Percentiles rank a stretch among this genome's conserved stretches.
Evolutionary conservation across 2,797 vertebrate species (phyloP).

Genomic region (Aplochiton taeniatus): DNA sequence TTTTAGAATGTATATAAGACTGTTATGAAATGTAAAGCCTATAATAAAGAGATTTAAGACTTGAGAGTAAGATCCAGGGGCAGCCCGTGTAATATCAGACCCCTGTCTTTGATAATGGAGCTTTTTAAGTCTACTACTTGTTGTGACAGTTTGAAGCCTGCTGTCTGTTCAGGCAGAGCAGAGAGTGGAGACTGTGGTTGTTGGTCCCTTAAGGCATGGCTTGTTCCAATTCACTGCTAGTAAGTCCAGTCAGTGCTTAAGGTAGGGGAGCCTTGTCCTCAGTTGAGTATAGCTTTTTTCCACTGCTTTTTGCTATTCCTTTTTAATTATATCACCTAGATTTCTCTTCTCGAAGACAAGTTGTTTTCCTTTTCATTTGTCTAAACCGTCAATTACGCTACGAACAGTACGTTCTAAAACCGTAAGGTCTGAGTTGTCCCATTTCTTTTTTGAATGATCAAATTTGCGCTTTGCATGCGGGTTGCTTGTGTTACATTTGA

Average conservation of each 20-base stretch:
- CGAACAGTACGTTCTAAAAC: no score
- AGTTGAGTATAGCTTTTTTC: not conserved
- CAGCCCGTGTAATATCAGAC: not conserved
- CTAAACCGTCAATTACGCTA: no score
- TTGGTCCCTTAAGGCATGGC: not conserved
- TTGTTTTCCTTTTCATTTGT: no score
- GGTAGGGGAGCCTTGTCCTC: not conserved
- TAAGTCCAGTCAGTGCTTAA: not conserved
- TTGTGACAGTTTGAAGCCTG: not conserved
- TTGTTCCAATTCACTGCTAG: not conserved
- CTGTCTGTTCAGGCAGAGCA: not conserved
- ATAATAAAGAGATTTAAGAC: not conserved
- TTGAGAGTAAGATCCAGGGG: not conserved
- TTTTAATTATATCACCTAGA: no score
- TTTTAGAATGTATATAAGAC: no score
- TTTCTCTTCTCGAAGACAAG: no score
- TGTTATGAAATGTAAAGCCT: no score
- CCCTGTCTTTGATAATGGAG: not conserved
- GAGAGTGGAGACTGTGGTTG: not conserved
- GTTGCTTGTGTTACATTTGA: slow-evolving; percentile 3
- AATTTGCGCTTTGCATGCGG: not conserved
- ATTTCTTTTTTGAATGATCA: no score
- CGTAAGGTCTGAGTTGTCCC: no score
- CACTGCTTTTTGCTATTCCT: no score
- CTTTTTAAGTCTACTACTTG: not conserved